These are phyloP conservation scores for Pseudochromis fuscus DNA, from an alignment of 2,797 vertebrate genomes.

Conservation along the genomic window DNA sequence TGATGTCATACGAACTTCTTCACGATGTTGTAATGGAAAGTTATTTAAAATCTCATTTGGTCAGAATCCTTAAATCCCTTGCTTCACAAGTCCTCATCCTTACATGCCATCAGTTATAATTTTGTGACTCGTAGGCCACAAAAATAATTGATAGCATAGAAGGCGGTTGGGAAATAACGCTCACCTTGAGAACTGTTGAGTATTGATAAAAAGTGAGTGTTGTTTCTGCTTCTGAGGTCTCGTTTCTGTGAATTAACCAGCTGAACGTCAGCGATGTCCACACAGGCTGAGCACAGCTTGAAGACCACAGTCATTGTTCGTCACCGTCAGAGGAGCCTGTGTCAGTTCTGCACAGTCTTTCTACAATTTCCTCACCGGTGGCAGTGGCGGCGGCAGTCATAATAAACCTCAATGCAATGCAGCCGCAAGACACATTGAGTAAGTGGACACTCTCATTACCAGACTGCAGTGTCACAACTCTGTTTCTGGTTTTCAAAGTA, in stretches of 20 bases:
- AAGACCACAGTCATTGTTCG: neutral
- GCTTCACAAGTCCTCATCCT: conserved; percentile 9
- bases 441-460: conserved; percentile 36
- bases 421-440: conserved; percentile 56
- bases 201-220: neutral
- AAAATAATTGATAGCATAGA: conserved; percentile 5
- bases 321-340: conserved; percentile 1
- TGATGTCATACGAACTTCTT: conserved; percentile 38
- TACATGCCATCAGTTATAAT: conserved; percentile 4
- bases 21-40: conserved; percentile 69
- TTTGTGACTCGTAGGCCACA: neutral
- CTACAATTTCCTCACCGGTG: conserved; percentile 26
- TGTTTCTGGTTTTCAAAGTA: conserved; percentile 25
- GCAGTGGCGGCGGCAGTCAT: conserved; percentile 6
- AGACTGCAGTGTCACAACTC: conserved; percentile 38
- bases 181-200: neutral
- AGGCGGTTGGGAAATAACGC: neutral
- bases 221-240: neutral
- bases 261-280: neutral
- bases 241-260: neutral
- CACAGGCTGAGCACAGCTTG: neutral
- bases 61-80: conserved; percentile 36
- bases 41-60: conserved; percentile 57
- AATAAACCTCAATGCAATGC: conserved; percentile 33
- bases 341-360: conserved; percentile 19